Conservation (phyloP, 2,113 vertebrate genomes). For the Podiceps cristatus region DNA sequence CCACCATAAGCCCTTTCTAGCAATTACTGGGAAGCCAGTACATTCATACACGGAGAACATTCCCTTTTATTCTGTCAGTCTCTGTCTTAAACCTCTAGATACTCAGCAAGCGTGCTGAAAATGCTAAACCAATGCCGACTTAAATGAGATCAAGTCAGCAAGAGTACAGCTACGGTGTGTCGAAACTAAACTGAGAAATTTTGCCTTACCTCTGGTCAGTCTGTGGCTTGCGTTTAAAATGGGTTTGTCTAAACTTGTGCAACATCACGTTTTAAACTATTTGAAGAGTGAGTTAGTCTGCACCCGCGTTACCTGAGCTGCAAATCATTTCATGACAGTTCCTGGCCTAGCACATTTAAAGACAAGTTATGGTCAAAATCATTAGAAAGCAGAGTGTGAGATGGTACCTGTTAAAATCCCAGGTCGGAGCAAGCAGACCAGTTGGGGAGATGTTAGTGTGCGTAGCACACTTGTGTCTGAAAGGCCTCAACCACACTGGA, state of each 20-base stretch:
- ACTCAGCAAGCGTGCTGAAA: neutral
- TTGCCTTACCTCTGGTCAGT: neutral
- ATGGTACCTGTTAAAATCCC: neutral
- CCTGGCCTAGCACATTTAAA: neutral
- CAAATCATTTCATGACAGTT: neutral
- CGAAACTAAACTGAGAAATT: neutral
- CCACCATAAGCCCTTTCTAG: neutral
- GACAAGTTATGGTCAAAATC: neutral
- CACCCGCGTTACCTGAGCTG: neutral
- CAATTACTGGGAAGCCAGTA: neutral
- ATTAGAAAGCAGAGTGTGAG: neutral
- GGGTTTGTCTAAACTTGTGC: neutral
- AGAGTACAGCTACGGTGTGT: neutral
- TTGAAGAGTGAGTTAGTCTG: neutral
- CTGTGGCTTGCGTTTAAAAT: neutral
- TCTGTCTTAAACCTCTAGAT: neutral
- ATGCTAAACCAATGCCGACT: neutral
- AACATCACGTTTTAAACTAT: neutral
- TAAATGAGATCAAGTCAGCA: neutral
- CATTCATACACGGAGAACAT: neutral
- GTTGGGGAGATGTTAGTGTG: neutral
- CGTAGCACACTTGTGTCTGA: neutral
- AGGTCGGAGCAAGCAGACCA: neutral
- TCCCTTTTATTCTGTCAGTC: neutral
- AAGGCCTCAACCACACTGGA: neutral